These are phyloP conservation scores for Arctopsyche grandis DNA, from an alignment of 1,140 invertebrate species.

Conservation along the genomic window DNA sequence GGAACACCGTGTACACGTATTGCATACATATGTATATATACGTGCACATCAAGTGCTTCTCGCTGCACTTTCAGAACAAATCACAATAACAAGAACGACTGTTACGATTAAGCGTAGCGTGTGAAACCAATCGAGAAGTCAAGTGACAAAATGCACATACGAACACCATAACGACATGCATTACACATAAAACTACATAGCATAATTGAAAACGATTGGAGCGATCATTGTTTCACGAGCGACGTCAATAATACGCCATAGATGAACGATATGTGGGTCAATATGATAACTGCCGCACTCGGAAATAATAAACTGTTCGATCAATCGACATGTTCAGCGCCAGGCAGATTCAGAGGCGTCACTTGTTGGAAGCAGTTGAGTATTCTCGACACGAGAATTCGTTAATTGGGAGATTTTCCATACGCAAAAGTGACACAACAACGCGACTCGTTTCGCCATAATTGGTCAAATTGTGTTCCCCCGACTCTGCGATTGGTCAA, in stretches of 20 bases:
- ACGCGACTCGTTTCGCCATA: constrained; percentile 19
- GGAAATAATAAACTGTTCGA: too few relatives aligned
- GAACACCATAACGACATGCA: neutral
- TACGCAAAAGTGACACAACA: neutral
- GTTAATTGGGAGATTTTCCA: constrained; percentile 14
- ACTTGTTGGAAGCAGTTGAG: neutral
- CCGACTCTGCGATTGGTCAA: constrained; percentile 15
- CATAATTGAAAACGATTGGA: neutral
- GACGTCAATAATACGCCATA: neutral
- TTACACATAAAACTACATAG: too few relatives aligned
- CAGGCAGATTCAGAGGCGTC: too few relatives aligned
- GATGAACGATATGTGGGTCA: neutral
- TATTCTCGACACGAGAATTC: neutral
- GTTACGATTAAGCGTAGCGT: neutral
- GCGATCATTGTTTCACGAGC: neutral
- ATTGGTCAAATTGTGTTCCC: constrained; percentile 8
- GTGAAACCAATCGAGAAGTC: neutral
- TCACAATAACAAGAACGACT: neutral
- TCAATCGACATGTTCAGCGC: too few relatives aligned
- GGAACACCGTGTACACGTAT: too few relatives aligned
- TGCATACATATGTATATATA: too few relatives aligned
- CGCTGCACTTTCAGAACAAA: neutral
- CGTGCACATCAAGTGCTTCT: neutral
- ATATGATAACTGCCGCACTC: neutral
- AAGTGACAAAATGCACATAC: neutral